Base-by-base conservation (phyloP, 2,797 vertebrate genomes). In the Malacoctenus gilli region DNA sequence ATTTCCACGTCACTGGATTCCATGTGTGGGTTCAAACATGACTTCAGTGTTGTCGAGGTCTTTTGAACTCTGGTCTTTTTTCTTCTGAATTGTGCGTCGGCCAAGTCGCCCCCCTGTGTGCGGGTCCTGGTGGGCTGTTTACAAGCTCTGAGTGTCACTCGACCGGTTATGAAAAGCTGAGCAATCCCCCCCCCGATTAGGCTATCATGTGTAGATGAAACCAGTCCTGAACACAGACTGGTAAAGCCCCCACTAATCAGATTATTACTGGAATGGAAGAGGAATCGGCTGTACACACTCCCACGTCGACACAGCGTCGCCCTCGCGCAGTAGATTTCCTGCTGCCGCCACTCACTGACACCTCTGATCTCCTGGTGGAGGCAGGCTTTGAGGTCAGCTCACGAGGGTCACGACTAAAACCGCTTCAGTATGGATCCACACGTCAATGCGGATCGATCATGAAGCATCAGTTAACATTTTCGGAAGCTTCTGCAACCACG, bases 181-280 rank as follows among this genome's bases (percentile, higher is more conserved):
- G 75, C 68, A 77, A 74, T 82, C 80, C 59, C 13, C 80, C 59
- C 13, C 65, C 57, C 74, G 80, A 86, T 86, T 77, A 77, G 60
- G 50, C 61, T 76, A 80, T 86, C 79, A 77, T 82, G 58, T 82
- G 74, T 81, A 72, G 74, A 88, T 82, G 77, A 89, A 89, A 84
- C 82, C 73, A 85, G 85, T 80, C 58, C 77, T 75, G 52, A 76
- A 77, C 72, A 78, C 79, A 79, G 80, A 85, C 82, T 77, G 82
- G 84, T 87, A 89, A 87, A 89, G 85, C 82, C 82, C n/a, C 57
- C 13, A 0, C 52, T 89, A 90, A 92, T 89, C 83, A 85, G 89
- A 89, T 92, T 90, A 91, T 76, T 65, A 73, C 67, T 65, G 61
- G 60, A 62, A 84, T 79, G 52, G 46, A 72, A 72, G 70, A 62